Evolutionary conservation across 2,888 invertebrate genomes (phyloP).

Genomic region (Fabriciana adippe): DNA sequence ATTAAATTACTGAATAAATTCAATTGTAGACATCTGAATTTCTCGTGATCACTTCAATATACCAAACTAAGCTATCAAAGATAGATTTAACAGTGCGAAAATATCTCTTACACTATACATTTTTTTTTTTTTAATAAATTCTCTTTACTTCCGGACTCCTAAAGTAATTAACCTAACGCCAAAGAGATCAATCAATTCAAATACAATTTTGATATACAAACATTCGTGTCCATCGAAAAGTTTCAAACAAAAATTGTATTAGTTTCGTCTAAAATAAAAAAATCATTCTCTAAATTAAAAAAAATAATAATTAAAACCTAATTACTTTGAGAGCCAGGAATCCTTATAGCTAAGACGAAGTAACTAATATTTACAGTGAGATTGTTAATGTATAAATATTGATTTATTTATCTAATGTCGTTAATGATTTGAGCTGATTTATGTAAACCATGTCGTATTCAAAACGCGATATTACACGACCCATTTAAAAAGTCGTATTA

Average conservation of each 20-base stretch:
- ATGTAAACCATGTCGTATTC: constrained; percentile 36
- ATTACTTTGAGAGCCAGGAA: constrained; percentile 83
- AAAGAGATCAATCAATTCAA: constrained; percentile 80
- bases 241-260: constrained; percentile 70
- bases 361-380: constrained; percentile 80
- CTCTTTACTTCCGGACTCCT: constrained; percentile 80
- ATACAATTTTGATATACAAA: constrained; percentile 80
- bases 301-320: constrained; percentile 60
- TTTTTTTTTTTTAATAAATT: constrained; percentile 75
- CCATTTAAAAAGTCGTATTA: constrained; percentile 45
- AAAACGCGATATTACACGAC: constrained; percentile 44
- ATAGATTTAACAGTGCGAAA: constrained; percentile 79
- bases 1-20: constrained; percentile 33
- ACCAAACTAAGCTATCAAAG: constrained; percentile 54
- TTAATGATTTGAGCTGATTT: constrained; percentile 77
- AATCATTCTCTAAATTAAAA: constrained; percentile 69
- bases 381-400: constrained; percentile 75
- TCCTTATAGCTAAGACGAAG: constrained; percentile 67
- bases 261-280: constrained; percentile 57
- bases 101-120: constrained; percentile 75
- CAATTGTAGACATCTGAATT: constrained; percentile 16
- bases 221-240: constrained; percentile 78
- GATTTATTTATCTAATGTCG: constrained; percentile 79
- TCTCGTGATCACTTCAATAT: constrained; percentile 22
- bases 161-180: constrained; percentile 79